A percentile compares a stretch with the other conserved stretches of the same genome.
Conservation (phyloP, 2,113 vertebrate species). For the Apus apus region DNA sequence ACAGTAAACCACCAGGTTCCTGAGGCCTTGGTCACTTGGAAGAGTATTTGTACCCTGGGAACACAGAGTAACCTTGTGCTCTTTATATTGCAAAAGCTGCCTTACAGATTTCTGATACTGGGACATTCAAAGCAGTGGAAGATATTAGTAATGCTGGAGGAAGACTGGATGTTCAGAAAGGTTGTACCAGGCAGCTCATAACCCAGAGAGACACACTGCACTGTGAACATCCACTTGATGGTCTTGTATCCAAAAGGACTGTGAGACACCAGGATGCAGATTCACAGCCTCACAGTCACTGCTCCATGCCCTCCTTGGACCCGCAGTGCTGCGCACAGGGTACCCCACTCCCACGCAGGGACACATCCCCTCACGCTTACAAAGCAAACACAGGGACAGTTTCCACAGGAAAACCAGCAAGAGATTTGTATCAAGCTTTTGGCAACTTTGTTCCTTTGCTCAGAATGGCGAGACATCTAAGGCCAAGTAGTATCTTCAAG, state of each 20-base stretch:
- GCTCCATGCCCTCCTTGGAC: not conserved
- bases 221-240: not conserved
- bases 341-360: not conserved
- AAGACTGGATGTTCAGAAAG: not conserved
- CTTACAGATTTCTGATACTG: not conserved
- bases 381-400: not conserved
- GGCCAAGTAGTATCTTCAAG: not conserved
- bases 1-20: slow-evolving; percentile 17
- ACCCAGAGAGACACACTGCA: not conserved
- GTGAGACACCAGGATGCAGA: not conserved
- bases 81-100: not conserved
- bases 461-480: not conserved
- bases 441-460: not conserved
- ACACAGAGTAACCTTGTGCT: not conserved
- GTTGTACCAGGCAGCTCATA: not conserved
- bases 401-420: not conserved
- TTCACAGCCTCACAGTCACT: not conserved
- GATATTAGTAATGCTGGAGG: not conserved
- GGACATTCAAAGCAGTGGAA: not conserved
- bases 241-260: not conserved
- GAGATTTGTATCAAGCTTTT: not conserved
- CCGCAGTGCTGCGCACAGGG: not conserved
- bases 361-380: not conserved
- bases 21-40: slow-evolving; percentile 4
- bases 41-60: not conserved